Conservation (phyloP, 2,113 vertebrate genomes). For the Artemisiospiza belli region DNA sequence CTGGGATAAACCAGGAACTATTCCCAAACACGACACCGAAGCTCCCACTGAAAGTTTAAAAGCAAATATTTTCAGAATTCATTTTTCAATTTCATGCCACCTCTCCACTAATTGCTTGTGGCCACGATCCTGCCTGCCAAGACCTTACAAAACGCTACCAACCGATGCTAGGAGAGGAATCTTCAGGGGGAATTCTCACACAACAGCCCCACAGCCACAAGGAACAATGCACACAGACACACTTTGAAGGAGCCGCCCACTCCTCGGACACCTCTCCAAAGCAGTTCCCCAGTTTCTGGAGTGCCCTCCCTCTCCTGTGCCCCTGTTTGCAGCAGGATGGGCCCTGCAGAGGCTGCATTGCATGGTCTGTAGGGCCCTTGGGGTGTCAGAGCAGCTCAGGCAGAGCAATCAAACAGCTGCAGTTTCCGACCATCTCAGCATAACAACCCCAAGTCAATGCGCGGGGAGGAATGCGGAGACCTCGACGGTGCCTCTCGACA, state of each 20-base stretch:
- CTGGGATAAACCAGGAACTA: not conserved
- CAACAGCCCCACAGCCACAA: not conserved
- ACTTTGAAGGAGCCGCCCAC: too few species aligned
- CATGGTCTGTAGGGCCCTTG: accelerated
- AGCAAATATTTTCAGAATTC: constrained; percentile 43
- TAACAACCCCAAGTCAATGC: not conserved
- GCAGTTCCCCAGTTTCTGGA: not conserved
- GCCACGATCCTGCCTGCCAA: not conserved
- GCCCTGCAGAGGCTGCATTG: accelerated
- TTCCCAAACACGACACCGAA: not conserved
- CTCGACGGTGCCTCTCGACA: constrained; percentile 62
- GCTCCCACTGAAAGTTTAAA: constrained; percentile 1
- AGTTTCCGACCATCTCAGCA: constrained; percentile 55
- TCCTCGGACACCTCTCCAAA: accelerated
- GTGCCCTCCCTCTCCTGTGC: not conserved
- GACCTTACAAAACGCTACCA: not conserved
- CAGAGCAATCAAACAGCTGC: constrained; percentile 39
- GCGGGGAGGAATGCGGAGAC: constrained; percentile 23
- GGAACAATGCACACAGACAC: accelerated
- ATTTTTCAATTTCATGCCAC: constrained; percentile 48
- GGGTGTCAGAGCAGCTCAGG: not conserved
- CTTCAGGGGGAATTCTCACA: not conserved
- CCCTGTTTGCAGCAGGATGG: accelerated
- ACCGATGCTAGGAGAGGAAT: not conserved
- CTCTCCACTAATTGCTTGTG: constrained; percentile 23